Evolutionary conservation across 2,888 invertebrate genomes (phyloP).

Genomic region (Leptopilina myrica): DNA sequence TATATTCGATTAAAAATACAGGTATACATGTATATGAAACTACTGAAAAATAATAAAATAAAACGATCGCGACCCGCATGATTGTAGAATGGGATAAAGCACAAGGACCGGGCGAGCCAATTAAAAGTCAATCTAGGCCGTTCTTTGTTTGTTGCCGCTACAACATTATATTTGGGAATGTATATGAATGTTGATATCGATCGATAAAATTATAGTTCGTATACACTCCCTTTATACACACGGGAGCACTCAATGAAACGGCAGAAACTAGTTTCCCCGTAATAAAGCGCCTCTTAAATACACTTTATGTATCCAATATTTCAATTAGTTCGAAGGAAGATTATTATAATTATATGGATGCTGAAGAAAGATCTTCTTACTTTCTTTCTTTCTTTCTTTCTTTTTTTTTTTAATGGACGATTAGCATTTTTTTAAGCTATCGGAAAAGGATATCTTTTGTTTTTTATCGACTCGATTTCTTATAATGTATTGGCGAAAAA

Average conservation of each 20-base stretch:
- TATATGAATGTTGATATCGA: constrained; percentile 41
- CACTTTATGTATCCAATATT: constrained; percentile 22
- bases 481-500: too few relatives aligned
- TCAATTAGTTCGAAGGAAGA: constrained; percentile 20
- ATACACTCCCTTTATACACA: background rate
- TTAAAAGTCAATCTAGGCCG: constrained; percentile 60
- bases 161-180: constrained; percentile 43
- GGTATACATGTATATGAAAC: background rate
- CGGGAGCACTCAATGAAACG: constrained; percentile 14
- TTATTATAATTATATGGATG: background rate
- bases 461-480: too few relatives aligned
- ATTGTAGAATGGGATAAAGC: constrained; percentile 52
- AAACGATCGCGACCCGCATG: constrained; percentile 41
- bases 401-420: too few relatives aligned
- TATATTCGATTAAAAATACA: background rate
- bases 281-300: constrained; percentile 1
- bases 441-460: too few relatives aligned
- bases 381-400: too few relatives aligned
- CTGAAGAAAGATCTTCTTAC: too few relatives aligned
- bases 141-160: constrained; percentile 54
- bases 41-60: constrained; percentile 49
- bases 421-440: too few relatives aligned
- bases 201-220: constrained; percentile 36
- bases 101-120: constrained; percentile 57
- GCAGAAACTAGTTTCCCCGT: constrained; percentile 22